Conservation (phyloP, 2,888 invertebrate species). For the Mimas tiliae region DNA sequence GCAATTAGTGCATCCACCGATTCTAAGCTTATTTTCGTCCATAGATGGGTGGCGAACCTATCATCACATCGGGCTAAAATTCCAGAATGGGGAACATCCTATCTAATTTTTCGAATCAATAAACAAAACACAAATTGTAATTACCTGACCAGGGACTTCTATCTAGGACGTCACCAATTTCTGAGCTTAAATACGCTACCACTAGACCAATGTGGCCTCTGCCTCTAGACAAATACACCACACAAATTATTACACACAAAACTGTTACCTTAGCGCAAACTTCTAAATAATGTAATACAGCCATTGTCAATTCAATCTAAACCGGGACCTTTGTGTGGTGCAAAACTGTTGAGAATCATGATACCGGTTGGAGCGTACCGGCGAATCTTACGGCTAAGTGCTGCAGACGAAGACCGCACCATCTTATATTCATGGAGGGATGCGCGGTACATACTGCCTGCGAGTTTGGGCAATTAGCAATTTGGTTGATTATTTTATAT, state of each 20-base stretch:
- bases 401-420: slow-evolving; percentile 62
- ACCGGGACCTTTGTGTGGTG: slow-evolving; percentile 17
- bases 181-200: too few relatives aligned
- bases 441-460: slow-evolving; percentile 15
- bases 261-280: neutral
- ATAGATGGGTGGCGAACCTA: too few relatives aligned
- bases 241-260: neutral
- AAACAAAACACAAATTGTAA: too few relatives aligned
- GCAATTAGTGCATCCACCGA: too few relatives aligned
- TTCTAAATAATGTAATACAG: slow-evolving; percentile 20
- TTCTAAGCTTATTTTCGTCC: too few relatives aligned
- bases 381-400: slow-evolving; percentile 65
- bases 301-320: slow-evolving; percentile 30
- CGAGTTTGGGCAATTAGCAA: neutral
- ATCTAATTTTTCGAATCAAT: too few relatives aligned
- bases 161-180: too few relatives aligned
- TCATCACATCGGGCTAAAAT: too few relatives aligned
- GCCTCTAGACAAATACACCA: neutral
- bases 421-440: slow-evolving; percentile 75
- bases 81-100: too few relatives aligned
- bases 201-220: neutral
- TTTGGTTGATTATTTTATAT: too few relatives aligned
- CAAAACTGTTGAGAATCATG: slow-evolving; percentile 48
- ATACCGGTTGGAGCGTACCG: slow-evolving; percentile 50
- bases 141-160: too few relatives aligned